Evolutionary conservation across 2,113 vertebrate species (phyloP), one percentile per base, ranked within the genome.

Genomic region (Ciconia stormi): DNA sequence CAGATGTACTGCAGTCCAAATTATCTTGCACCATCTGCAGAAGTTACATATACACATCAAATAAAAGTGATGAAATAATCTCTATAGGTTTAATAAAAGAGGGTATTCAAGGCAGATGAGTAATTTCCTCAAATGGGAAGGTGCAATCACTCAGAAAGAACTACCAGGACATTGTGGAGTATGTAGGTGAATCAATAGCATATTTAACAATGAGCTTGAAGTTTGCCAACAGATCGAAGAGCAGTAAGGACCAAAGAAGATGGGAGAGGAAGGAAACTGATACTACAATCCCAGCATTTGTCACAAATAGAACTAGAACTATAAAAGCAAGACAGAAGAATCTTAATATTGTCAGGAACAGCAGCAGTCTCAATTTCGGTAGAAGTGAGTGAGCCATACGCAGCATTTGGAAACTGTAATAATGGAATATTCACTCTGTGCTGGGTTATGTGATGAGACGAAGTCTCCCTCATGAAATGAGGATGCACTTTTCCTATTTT

Each of bases 341-440:
- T 52, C 15, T 52, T 81, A 34, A 27, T 66, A 25, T 40, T 49
- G 9, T 34, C 25, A 73, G n/a, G 11, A 13, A 16, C 30, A n/a
- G 42, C 74, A 71, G 8, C 8, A 53, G 18, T 42, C 18, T 63
- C 34, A 47, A 17, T n/a, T 74, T 77, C 16, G 15, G 30, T 16
- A 27, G 32, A 4, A 46, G 8, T 29, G 32, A 72, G 27, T 0
- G 0, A 90, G 11, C 8, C 15, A 46, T 44, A 44, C 1, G 1
- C 15, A 73, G 21, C 7, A 34, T 46, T n/a, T 58, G 32, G 13
- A 53, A 70, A 58, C 5, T n/a, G 5, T 34, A 58, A 49, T 17
- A 52, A 11, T 9, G 17, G 5, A 78, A 52, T 47, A 66, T 30
- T 76, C 4, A n/a, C 14, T 30, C 22, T 79, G 0, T 52, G 11